phyloP scores from a whole-genome alignment of 2,113 vertebrate genomes.

The Entomyzon cyanotis region DNA sequence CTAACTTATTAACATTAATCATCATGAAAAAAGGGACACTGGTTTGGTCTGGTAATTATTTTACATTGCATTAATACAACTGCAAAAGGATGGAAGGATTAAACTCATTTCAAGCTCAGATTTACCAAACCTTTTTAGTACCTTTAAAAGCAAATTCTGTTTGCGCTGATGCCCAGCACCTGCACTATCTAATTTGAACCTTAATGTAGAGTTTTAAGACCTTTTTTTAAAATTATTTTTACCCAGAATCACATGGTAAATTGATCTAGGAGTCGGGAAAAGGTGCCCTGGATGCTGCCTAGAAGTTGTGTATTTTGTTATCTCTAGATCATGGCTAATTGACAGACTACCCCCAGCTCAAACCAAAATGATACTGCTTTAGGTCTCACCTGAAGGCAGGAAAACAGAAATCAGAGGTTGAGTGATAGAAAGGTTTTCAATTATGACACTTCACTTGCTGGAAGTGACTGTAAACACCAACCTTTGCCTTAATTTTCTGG shows the following conservation, averaged over 20 bases:
- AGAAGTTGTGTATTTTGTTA: background rate
- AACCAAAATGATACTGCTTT: background rate
- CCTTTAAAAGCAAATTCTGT: background rate
- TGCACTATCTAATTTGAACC: background rate
- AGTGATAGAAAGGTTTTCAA: background rate
- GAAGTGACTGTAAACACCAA: background rate
- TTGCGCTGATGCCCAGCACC: background rate
- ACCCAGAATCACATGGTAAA: background rate
- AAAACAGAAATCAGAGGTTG: background rate
- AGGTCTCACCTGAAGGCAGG: background rate
- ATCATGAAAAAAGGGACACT: background rate
- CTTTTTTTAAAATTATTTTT: background rate
- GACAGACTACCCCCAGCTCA: background rate
- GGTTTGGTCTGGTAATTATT: background rate
- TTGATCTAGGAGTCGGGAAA: background rate
- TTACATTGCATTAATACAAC: background rate
- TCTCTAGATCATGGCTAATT: background rate
- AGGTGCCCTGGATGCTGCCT: background rate
- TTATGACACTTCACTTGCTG: background rate
- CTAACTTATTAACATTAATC: background rate
- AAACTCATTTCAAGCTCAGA: background rate
- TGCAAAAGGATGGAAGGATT: background rate
- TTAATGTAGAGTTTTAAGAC: background rate
- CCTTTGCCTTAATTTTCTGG: background rate
- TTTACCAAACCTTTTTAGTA: background rate